Evolutionary conservation across 1,140 invertebrate species (phyloP).

Genomic region (Trichonephila inaurata): DNA sequence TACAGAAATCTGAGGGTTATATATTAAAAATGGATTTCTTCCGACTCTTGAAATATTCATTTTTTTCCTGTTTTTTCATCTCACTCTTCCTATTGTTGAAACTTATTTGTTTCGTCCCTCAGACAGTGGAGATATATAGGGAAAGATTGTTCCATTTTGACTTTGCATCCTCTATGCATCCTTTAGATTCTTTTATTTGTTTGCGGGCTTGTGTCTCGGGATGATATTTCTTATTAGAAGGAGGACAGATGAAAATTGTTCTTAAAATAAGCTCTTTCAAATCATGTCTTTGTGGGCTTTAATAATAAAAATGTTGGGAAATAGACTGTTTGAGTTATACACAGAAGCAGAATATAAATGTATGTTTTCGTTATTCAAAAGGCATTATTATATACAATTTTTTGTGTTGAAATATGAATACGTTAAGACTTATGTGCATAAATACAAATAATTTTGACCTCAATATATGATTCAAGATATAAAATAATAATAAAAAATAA

Average conservation of each 20-base stretch:
- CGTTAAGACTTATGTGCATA: too few species aligned
- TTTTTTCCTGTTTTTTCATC: neutral
- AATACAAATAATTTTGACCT: too few species aligned
- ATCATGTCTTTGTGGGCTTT: too few species aligned
- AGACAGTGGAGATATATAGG: neutral
- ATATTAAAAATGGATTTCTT: constrained; percentile 9
- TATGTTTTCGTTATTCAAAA: too few species aligned
- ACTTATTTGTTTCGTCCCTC: neutral
- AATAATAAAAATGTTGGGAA: too few species aligned
- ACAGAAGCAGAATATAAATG: too few species aligned
- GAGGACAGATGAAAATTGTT: neutral
- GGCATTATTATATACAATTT: too few species aligned
- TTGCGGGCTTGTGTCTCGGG: neutral
- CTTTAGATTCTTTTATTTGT: neutral
- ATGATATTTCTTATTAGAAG: neutral
- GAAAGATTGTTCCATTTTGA: constrained; percentile 14
- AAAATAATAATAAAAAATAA: too few species aligned
- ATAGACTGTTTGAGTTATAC: too few species aligned
- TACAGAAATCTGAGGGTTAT: neutral
- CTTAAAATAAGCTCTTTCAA: too few species aligned
- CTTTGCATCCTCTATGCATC: neutral
- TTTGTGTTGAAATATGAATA: too few species aligned
- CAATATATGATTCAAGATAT: too few species aligned
- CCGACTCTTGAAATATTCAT: neutral
- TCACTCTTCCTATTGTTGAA: neutral